Evolutionary conservation across 2,888 invertebrate genomes (phyloP), one percentile per base, ranked within the genome.

Genomic region (Limulus polyphemus): DNA sequence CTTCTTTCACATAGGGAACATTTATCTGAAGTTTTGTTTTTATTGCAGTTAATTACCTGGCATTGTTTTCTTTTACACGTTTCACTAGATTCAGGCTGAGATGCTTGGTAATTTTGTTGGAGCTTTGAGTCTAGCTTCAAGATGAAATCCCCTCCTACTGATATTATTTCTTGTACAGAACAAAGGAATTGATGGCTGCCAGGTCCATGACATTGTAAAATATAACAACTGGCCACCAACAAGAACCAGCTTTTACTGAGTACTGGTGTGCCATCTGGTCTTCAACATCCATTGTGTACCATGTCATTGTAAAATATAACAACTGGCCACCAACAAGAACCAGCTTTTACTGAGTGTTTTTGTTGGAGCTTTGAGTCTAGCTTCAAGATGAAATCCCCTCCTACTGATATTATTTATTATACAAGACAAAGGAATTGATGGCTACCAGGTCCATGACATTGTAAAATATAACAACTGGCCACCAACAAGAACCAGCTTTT

Each of bases 181-280:
- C n/a, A 14, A 54, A 14, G 7, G 49, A 48, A 58, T 61, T 61
- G 55, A 61, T 55, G 13, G 16, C 55, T 47, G 55, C 47, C 49
- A 58, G 49, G 46, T 61, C 57, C n/a, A 61, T 47, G 48, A 58
- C 58, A 58, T 58, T 58, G 47, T 51, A 58, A 55, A 61, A 61
- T 13, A 55, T 57, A 1, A 50, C 49, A 11, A 57, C 16, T 14
- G 55, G 61, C 46, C 49, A 61, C 47, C 46, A 14, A 11, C 57
- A 32, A 12, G 55, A 55, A 46, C 17, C 48, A 13, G 49, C 16
- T 61, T 61, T 58, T 16, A 49, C 32, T 10, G 46, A 48, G 12
- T 49, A 61, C 32, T 58, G 57, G 11, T 49, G 14, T 0, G 55
- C 57, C 61, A 61, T 61, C 55, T 61, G 55, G 16, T 62, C 51